These are phyloP conservation scores for Batillaria attramentaria DNA, from an alignment of 1,140 invertebrate species.

Conservation along the genomic window DNA sequence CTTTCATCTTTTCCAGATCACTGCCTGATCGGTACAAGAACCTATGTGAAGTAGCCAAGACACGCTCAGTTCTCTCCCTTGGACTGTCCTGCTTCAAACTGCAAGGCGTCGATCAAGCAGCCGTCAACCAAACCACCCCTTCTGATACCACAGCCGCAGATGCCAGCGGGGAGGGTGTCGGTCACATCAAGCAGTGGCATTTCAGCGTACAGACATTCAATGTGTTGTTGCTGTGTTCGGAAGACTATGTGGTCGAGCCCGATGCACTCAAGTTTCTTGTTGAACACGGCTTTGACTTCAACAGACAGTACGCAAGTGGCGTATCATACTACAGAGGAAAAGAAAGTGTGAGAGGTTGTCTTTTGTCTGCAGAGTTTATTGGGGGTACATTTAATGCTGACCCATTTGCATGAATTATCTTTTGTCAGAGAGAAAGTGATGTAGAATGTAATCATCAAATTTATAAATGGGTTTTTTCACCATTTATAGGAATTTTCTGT, in stretches of 20 bases:
- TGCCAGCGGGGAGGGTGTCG: too few relatives aligned
- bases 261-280: conserved; percentile 72
- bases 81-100: conserved; percentile 73
- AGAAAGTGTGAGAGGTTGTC: conserved; percentile 71
- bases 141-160: not conserved
- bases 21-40: conserved; percentile 73
- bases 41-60: conserved; percentile 69
- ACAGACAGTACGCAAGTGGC: conserved; percentile 72
- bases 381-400: too few relatives aligned
- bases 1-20: conserved; percentile 52
- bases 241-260: conserved; percentile 73
- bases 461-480: too few relatives aligned
- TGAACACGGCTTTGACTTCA: conserved; percentile 75
- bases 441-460: too few relatives aligned
- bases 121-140: not conserved
- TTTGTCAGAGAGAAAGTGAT: too few relatives aligned
- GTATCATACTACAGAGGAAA: conserved; percentile 72
- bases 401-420: too few relatives aligned
- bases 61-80: conserved; percentile 72
- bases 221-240: conserved; percentile 69
- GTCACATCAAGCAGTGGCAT: conserved; percentile 42
- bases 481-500: too few relatives aligned
- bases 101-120: conserved; percentile 14
- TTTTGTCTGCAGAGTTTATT: too few relatives aligned
- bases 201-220: conserved; percentile 73